phyloP scores from a whole-genome alignment of 53 echinoderm and acorn worm genomes.

The Temnopleurus reevesii region DNA sequence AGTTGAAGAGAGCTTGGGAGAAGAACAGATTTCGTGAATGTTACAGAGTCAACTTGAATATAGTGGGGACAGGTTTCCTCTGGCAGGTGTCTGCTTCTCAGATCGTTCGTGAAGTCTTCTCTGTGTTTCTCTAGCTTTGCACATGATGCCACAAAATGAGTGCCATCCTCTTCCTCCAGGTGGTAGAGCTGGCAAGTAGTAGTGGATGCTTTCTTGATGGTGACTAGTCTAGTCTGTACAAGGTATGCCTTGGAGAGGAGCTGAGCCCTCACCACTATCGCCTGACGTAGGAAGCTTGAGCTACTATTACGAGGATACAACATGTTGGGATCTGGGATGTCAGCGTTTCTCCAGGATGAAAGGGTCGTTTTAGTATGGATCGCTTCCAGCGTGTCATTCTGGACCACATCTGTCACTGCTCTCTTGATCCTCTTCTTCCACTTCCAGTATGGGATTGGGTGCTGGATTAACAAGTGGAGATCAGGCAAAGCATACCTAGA shows the following conservation, averaged over 20 bases:
- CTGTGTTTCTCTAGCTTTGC: background rate
- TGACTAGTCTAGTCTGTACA: background rate
- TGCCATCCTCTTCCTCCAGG: background rate
- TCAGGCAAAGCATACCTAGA: background rate
- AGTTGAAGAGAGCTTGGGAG: background rate
- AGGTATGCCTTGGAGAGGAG: background rate
- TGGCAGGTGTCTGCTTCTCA: background rate
- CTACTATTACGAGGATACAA: background rate
- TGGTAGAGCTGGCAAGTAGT: background rate
- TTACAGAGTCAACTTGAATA: background rate
- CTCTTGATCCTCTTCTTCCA: background rate
- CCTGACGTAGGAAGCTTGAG: background rate
- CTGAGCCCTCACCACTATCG: background rate
- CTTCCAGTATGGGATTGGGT: background rate
- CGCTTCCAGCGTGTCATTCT: background rate
- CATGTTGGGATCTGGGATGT: background rate
- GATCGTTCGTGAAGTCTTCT: background rate
- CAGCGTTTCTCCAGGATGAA: background rate
- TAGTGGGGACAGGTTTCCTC: background rate
- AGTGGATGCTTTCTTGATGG: background rate
- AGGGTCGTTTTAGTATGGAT: background rate
- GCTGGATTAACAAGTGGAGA: background rate
- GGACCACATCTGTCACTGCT: too few relatives aligned
- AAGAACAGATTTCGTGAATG: background rate
- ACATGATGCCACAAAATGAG: background rate